Evolutionary conservation across 2,888 invertebrate genomes (phyloP), one percentile per base, ranked within the genome.

Genomic region (Drosophila melanosoma): DNA sequence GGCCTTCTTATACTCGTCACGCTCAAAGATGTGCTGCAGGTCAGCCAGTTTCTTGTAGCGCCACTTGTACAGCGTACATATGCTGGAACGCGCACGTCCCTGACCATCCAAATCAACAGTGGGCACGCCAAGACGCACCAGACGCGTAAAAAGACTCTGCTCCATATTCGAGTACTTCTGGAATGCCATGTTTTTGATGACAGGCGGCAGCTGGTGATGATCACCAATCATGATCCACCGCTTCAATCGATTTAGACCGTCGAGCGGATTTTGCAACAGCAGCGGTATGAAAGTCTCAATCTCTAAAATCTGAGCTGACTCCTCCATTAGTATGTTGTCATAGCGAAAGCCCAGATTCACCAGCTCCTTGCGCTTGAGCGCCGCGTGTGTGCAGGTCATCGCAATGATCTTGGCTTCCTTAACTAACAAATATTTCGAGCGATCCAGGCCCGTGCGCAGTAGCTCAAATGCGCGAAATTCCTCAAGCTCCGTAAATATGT

Each of bases 101-200:
- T 99, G 99, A 0, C 98, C 98, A 93, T 99, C 99, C 69, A 99
- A 94, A 92, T 99, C 98, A 1, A 99, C 97, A 1, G 99, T 98
- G 0, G 99, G 99, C 2, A 99, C 99, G 0, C 99, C 99, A 1
- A 99, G 94, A 10, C 99, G 94, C 17, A 99, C 99, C 92, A 99
- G 96, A 78, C 99, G 95, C 0, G 99, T 98, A 93, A 99, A 99
- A 49, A 99, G 94, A 62, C 98, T 98, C 94, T 99, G 99, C 91
- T 99, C 99, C 99, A 99, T 99, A 91, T 99, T 99, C 63, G 98
- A 99, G 93, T 98, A 99, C 93, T 99, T 99, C 93, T 99, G 99
- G 94, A 99, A 99, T 10, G 99, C 99, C 98, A 99, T 99, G 93
- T 99, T 99, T 94, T 99, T 99, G 54, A 99, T 99, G 15, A 99